These are phyloP conservation scores for Pseudorectes ferrugineus DNA, from an alignment of 2,113 vertebrate species.

Conservation along the genomic window DNA sequence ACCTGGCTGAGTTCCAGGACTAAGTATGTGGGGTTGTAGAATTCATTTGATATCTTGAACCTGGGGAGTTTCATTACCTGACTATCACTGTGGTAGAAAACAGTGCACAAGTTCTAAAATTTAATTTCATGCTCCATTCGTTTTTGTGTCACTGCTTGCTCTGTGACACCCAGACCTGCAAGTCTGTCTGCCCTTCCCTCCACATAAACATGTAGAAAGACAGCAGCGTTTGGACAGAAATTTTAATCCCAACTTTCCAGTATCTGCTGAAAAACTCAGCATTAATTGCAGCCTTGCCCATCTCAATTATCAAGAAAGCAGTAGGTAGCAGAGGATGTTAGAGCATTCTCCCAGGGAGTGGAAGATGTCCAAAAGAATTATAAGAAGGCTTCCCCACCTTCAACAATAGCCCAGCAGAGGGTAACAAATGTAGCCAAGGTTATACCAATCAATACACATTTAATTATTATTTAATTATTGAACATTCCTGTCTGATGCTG, in stretches of 20 bases:
- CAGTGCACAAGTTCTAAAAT: conserved; percentile 16
- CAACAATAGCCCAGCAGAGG: neutral
- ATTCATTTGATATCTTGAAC: conserved; percentile 27
- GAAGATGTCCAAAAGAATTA: neutral
- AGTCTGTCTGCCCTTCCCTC: neutral
- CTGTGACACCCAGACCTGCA: neutral
- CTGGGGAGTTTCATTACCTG: conserved; percentile 22
- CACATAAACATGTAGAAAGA: conserved; percentile 21
- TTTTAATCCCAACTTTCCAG: conserved; percentile 1
- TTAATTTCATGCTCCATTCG: conserved; percentile 46
- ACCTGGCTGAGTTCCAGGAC: neutral
- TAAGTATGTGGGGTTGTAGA: neutral
- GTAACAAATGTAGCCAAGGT: neutral
- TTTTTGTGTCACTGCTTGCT: conserved; percentile 30
- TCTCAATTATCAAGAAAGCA: neutral
- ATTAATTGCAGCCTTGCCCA: conserved; percentile 15
- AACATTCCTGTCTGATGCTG: conserved; percentile 38
- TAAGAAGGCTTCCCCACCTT: neutral
- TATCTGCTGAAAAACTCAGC: conserved; percentile 1
- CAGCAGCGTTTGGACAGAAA: neutral
- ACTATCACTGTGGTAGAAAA: neutral
- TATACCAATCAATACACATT: conserved; percentile 61
- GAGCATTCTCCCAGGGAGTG: neutral
- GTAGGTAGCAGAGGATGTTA: neutral
- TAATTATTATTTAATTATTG: conserved; percentile 62